Percentiles rank a stretch among this genome's conserved stretches.
phyloP scores from a whole-genome alignment of 2,888 invertebrate species.

The Sesia apiformis region DNA sequence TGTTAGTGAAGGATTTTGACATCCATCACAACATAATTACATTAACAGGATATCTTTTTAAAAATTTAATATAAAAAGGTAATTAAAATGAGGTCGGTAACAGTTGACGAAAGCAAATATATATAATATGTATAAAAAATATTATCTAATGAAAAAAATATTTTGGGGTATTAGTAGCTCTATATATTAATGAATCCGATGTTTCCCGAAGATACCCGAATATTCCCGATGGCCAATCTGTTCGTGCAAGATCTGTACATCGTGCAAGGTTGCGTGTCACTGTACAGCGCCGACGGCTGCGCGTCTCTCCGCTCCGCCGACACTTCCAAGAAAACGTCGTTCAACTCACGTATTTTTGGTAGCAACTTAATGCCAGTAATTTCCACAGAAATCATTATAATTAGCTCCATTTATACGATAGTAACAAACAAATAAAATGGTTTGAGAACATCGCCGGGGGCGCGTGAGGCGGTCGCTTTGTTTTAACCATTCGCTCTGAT shows the following conservation, averaged over 20 bases:
- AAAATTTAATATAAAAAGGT: no score
- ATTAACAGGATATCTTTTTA: no score
- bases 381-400: constrained; percentile 71
- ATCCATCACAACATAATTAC: no score
- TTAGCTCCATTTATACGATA: constrained; percentile 67
- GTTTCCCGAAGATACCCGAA: no score
- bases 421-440: constrained; percentile 73
- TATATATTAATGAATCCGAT: no score
- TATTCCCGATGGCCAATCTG: no score
- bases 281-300: constrained; percentile 38
- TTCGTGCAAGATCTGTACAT: neutral
- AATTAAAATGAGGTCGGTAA: no score
- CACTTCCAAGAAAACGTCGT: constrained; percentile 70
- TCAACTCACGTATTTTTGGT: constrained; percentile 74
- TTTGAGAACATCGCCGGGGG: constrained; percentile 38
- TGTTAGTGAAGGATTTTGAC: no score
- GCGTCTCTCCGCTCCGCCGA: constrained; percentile 29
- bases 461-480: constrained; percentile 31
- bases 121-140: no score
- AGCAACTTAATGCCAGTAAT: constrained; percentile 73
- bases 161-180: no score
- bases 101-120: no score
- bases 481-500: constrained; percentile 1
- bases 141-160: no score
- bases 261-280: constrained; percentile 24